Percentiles rank a stretch among this genome's conserved stretches.
Conservation (phyloP, 2,888 invertebrate genomes). For the Scaeva pyrastri region DNA sequence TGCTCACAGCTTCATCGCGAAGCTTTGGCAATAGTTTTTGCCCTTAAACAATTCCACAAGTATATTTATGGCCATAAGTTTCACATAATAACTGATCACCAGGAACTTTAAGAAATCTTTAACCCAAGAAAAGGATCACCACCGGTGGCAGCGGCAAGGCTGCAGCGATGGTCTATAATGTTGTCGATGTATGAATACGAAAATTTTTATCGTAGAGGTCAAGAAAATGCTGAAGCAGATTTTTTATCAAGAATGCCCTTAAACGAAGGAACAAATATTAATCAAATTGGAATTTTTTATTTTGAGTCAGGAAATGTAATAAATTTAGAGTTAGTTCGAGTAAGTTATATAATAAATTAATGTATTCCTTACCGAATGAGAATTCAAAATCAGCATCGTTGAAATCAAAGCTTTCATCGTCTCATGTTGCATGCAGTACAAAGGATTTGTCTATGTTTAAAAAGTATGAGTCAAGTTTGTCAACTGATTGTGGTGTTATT, state of each 20-base stretch:
- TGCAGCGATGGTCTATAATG: constrained; percentile 56
- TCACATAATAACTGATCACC: constrained; percentile 74
- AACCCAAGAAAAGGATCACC: constrained; percentile 46
- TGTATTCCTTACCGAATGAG: too few species aligned
- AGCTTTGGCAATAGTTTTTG: constrained; percentile 79
- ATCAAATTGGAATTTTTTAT: constrained; percentile 56
- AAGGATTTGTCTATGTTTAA: constrained; percentile 40
- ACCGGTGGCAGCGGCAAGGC: constrained; percentile 48
- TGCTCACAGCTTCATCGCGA: constrained; percentile 79
- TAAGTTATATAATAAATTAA: too few species aligned
- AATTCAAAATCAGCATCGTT: too few species aligned
- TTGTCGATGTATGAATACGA: constrained; percentile 50
- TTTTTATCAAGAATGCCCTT: constrained; percentile 73
- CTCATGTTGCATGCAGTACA: too few species aligned
- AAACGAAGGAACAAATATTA: constrained; percentile 26
- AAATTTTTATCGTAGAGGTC: neutral
- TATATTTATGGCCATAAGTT: constrained; percentile 77
- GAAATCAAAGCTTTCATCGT: neutral
- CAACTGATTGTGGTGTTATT: constrained; percentile 54
- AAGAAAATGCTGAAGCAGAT: constrained; percentile 70
- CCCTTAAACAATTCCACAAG: constrained; percentile 80
- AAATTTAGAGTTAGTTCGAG: constrained; percentile 36
- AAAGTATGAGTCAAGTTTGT: constrained; percentile 42
- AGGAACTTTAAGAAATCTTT: constrained; percentile 74
- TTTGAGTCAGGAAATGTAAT: constrained; percentile 37